Base-by-base conservation (phyloP, 1,140 invertebrate genomes). In the Eufriesea mexicana region DNA sequence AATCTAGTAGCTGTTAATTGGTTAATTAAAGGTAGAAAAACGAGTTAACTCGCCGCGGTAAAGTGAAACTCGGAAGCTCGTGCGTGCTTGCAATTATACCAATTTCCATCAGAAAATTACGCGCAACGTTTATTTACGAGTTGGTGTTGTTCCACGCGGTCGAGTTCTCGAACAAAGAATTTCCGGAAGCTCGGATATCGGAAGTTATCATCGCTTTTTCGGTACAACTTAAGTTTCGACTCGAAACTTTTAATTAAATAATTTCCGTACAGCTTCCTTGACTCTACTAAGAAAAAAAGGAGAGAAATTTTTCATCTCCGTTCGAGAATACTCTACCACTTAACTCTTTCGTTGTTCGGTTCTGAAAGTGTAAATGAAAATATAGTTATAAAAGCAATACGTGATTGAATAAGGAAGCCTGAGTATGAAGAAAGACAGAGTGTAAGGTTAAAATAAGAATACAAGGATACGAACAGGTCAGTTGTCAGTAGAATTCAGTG, bases 171-270 rank as follows among this genome's bases (percentile, higher is more conserved):
- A 8, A 57, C 55, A 10, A 7, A 2, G 62, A 51, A 49, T 18
- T 49, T 76, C 55, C 23, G 7, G 2, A 20, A 18, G 28, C 55
- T 20, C 10, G 6, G 42, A 61, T 74, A 47, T 25, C 55, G 55
- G 45, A 74, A 74, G 23, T 61, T 47, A 2, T 14, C 28, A 12
- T 10, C 23, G 8, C 42, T 1, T 67, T 67, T 68, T 45, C 23
- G 18, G 10, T 51, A 23, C 70, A 6, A 28, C 28, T 45, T 6
- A 18, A 55, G 12, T 57, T 57, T 20, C 54, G 35, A 20, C 57
- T 10, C n/a, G n/a, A 16, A 74, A 74, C 55, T 74, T 74, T 61
- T 59, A 61, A 74, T 74, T 61, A 59, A 59, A 74, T 35, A 61
- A 61, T 59, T 20, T 5, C 5, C 35, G 23, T 23, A 61, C 20